Evolutionary conservation across 1,140 invertebrate species (phyloP), one percentile per base, ranked within the genome.

Genomic region (Sinonovacula constricta): DNA sequence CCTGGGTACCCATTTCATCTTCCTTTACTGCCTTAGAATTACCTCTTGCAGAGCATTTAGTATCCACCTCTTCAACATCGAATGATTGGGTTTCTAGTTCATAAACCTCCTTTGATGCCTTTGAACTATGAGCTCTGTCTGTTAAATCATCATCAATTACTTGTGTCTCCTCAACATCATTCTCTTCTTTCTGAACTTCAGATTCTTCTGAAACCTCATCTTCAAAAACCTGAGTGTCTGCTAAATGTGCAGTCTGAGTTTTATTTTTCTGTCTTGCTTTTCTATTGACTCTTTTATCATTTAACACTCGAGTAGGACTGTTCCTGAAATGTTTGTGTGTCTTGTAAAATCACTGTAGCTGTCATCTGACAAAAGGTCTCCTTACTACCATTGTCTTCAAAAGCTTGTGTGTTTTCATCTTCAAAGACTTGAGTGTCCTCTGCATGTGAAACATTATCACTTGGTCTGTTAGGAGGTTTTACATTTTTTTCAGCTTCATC

Each of bases 261-360:
- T n/a, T n/a, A n/a, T 72, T 62, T 5, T 26, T 24, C 15, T 60
- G n/a, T 72, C 22, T 15, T 28, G 18, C 45, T 30, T 26, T 18
- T 62, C 34, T 31, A 59, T 5, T 60, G 7, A 36, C 33, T 22
- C 3, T 26, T 15, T 62, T 45, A 24, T 62, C 66, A 54, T 81
- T 68, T 54, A 72, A 53, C 0, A 78, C 72, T 77, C 76, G 57
- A 36, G 54, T 57, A 49, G n/a, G n/a, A n/a, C n/a, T n/a, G n/a
- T n/a, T n/a, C n/a, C 24, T n/a, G 7, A 53, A 53, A 53, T 53
- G 49, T 53, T 53, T 53, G 18, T 22, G 18, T 22, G 18, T 18
- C 49, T 4, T 18, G 18, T 18, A 53, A 53, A 22, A 10, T 7
- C 24, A n/a, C 60, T 36, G 72, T 76, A 24, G 72, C 31, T 60